Conservation (phyloP, 2,113 vertebrate species). For the Piaya cayana region DNA sequence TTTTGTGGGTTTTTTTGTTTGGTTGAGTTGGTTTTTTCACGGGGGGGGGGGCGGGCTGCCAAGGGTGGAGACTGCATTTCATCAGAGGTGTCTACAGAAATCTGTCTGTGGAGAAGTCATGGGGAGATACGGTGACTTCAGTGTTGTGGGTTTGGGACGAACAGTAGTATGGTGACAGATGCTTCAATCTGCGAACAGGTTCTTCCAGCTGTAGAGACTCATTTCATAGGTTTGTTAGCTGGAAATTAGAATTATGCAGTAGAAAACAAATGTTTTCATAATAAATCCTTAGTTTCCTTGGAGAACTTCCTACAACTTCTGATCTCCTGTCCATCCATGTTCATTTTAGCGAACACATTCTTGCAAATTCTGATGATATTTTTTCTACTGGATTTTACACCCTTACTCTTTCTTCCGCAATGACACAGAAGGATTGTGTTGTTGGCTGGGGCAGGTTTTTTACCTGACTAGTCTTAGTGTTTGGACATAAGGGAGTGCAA, state of each 20-base stretch:
- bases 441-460: not conserved
- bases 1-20: rapidly evolving
- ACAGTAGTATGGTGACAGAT: not conserved
- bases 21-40: not conserved
- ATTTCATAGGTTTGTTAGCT: not conserved
- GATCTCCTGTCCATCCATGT: not conserved
- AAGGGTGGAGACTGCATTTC: too few species aligned
- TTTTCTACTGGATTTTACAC: not conserved
- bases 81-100: not conserved
- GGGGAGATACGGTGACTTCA: not conserved
- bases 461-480: not conserved
- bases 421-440: not conserved
- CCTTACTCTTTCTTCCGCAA: not conserved
- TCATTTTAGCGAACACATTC: not conserved
- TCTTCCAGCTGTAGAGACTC: not conserved
- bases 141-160: not conserved
- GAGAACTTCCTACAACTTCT: not conserved
- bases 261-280: not conserved
- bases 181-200: not conserved
- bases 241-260: not conserved
- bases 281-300: not conserved
- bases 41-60: too few species aligned
- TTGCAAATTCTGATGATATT: not conserved
- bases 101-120: not conserved
- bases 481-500: not conserved